Conservation (phyloP, 2,113 vertebrate genomes). For the Pelodiscus sinensis region DNA sequence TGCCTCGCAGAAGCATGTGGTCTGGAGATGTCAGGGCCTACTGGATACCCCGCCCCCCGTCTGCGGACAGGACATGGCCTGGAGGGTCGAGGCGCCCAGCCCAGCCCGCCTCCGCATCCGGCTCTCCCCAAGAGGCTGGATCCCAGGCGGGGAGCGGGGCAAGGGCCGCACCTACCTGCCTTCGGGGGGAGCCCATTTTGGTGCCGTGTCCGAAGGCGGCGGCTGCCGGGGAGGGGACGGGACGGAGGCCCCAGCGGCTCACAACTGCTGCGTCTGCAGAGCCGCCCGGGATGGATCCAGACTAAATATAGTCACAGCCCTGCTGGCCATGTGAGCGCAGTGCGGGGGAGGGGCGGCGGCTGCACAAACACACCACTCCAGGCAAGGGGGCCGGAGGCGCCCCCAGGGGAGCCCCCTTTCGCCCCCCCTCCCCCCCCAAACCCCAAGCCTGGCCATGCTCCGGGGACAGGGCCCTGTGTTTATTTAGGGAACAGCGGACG, state of each 20-base stretch:
- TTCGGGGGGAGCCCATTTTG: conserved; percentile 46
- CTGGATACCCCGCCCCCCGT: neutral
- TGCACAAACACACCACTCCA: conserved; percentile 10
- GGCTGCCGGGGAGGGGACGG: neutral
- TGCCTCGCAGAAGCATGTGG: neutral
- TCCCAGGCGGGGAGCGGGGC: neutral
- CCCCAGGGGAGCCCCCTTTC: too few species aligned
- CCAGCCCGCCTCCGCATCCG: neutral
- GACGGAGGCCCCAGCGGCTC: conserved; percentile 73
- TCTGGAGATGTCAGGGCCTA: neutral
- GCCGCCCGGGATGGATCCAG: conserved; percentile 71
- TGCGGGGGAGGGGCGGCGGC: conserved; percentile 31
- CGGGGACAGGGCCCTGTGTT: neutral
- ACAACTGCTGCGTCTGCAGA: conserved; percentile 81
- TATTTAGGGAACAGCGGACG: neutral
- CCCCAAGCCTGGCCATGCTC: neutral
- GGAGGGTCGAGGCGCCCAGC: accelerated
- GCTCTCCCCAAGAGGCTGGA: neutral
- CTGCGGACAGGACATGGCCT: accelerated
- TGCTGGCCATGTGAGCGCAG: conserved; percentile 46
- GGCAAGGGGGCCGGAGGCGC: neutral
- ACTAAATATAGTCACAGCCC: conserved; percentile 90
- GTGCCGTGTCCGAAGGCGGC: neutral
- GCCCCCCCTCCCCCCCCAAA: too few species aligned
- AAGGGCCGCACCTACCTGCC: conserved; percentile 51